These are phyloP conservation scores for Furcula furcula DNA, from an alignment of 2,888 invertebrate genomes.

Conservation along the genomic window DNA sequence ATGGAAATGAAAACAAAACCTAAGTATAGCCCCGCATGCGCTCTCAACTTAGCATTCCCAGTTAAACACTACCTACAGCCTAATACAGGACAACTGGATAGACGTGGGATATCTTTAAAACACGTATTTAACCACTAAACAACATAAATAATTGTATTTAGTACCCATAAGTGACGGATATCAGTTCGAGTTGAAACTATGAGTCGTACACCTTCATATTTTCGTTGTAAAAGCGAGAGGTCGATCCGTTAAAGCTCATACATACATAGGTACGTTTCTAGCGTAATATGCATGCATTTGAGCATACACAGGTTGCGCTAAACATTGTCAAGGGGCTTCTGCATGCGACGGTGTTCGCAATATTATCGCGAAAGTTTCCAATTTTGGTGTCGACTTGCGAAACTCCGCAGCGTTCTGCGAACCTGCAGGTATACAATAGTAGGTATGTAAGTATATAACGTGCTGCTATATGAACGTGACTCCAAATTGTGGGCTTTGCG, in stretches of 20 bases:
- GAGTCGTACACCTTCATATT: too few relatives aligned
- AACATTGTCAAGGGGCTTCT: conserved; percentile 27
- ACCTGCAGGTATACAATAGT: conserved; percentile 47
- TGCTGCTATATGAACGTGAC: conserved; percentile 48
- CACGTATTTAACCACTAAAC: too few relatives aligned
- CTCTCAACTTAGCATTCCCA: conserved; percentile 10
- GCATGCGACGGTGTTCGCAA: conserved; percentile 63
- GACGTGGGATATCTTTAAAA: too few relatives aligned
- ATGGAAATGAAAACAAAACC: conserved; percentile 49
- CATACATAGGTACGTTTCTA: too few relatives aligned
- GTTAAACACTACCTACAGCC: conserved; percentile 9
- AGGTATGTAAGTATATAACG: conserved; percentile 29
- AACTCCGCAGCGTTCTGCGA: conserved; percentile 60
- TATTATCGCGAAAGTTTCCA: conserved; percentile 73
- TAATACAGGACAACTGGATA: too few relatives aligned
- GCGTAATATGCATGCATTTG: too few relatives aligned
- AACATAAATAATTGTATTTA: too few relatives aligned
- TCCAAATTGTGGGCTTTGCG: conserved; percentile 65
- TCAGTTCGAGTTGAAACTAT: too few relatives aligned
- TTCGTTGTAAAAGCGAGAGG: too few relatives aligned
- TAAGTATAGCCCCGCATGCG: conserved; percentile 36
- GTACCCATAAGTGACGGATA: too few relatives aligned
- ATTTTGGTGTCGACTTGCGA: conserved; percentile 77
- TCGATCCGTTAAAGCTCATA: too few relatives aligned
- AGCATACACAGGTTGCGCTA: conserved; percentile 18